Evolutionary conservation across 1,140 invertebrate species (phyloP).

Genomic region (Drosophila ironensis): DNA sequence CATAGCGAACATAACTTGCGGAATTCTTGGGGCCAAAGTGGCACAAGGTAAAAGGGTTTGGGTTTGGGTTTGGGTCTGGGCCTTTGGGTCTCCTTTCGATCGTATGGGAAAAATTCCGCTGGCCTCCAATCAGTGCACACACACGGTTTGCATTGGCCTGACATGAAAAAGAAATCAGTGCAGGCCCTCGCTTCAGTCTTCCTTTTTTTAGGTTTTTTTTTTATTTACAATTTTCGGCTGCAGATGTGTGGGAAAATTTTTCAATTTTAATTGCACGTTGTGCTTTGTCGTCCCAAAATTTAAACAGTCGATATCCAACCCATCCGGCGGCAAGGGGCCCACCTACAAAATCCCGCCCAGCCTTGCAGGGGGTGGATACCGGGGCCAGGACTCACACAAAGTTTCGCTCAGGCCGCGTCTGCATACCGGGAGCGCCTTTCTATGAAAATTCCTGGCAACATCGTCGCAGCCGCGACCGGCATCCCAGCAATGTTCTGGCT

Average conservation of each 20-base stretch:
- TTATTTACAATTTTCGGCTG: conserved; percentile 50
- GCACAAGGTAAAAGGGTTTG: conserved; percentile 62
- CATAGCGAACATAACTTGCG: conserved; percentile 68
- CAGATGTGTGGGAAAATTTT: conserved; percentile 80
- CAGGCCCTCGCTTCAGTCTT: conserved; percentile 14
- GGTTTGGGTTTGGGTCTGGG: not conserved
- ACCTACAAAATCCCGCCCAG: conserved; percentile 34
- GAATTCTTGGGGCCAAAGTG: conserved; percentile 73
- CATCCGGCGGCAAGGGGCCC: conserved; percentile 15
- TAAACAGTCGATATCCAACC: conserved; percentile 40
- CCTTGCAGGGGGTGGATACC: not conserved
- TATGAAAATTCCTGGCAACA: conserved; percentile 71
- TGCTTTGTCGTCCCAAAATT: conserved; percentile 50
- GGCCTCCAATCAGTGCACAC: conserved; percentile 75
- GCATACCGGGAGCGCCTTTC: conserved; percentile 73
- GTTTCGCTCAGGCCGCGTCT: conserved; percentile 66
- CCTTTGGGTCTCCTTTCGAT: not conserved
- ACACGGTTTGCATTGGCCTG: conserved; percentile 66
- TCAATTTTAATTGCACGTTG: conserved; percentile 79
- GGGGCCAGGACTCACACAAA: conserved; percentile 31
- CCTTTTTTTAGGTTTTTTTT: conserved; percentile 1
- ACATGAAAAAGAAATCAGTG: conserved; percentile 80
- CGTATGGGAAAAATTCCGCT: conserved; percentile 76
- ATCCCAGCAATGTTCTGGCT: conserved; percentile 63
- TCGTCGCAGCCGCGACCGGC: conserved; percentile 71